phyloP scores from a whole-genome alignment of 1,140 invertebrate genomes.

The Drosophila takahashii region DNA sequence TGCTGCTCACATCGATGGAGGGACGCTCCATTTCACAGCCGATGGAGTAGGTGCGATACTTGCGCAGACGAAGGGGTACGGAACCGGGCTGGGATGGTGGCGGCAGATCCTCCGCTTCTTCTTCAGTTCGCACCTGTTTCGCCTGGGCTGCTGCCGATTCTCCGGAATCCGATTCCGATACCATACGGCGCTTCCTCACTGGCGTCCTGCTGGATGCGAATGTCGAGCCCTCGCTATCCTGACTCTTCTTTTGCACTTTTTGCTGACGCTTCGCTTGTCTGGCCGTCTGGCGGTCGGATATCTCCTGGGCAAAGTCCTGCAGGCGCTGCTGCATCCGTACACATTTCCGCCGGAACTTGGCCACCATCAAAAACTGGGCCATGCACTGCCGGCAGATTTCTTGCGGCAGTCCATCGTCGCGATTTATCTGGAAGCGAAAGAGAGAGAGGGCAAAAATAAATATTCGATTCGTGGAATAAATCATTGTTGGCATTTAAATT shows the following conservation, averaged over 20 bases:
- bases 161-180: slow-evolving; percentile 18
- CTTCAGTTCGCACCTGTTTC: slow-evolving; percentile 20
- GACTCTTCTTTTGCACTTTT: slow-evolving; percentile 5
- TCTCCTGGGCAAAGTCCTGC: slow-evolving; percentile 49
- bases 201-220: neutral
- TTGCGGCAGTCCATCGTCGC: slow-evolving; percentile 75
- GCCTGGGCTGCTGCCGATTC: neutral
- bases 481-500: slow-evolving; percentile 7
- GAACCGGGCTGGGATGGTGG: slow-evolving; percentile 24
- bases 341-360: slow-evolving; percentile 77
- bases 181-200: slow-evolving; percentile 46
- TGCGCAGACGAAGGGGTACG: slow-evolving; percentile 29
- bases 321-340: slow-evolving; percentile 70
- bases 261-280: slow-evolving; percentile 23
- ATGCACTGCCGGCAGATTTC: slow-evolving; percentile 77
- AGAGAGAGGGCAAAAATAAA: slow-evolving; percentile 3
- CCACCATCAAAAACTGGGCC: slow-evolving; percentile 79
- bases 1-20: slow-evolving; percentile 14
- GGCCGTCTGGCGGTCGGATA: slow-evolving; percentile 44
- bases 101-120: neutral
- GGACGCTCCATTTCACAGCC: neutral
- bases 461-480: slow-evolving; percentile 8
- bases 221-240: neutral
- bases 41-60: slow-evolving; percentile 18
- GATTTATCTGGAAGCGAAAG: slow-evolving; percentile 61